These are phyloP conservation scores for Neuroterus valhalla DNA, from an alignment of 1,140 invertebrate species.

Conservation along the genomic window DNA sequence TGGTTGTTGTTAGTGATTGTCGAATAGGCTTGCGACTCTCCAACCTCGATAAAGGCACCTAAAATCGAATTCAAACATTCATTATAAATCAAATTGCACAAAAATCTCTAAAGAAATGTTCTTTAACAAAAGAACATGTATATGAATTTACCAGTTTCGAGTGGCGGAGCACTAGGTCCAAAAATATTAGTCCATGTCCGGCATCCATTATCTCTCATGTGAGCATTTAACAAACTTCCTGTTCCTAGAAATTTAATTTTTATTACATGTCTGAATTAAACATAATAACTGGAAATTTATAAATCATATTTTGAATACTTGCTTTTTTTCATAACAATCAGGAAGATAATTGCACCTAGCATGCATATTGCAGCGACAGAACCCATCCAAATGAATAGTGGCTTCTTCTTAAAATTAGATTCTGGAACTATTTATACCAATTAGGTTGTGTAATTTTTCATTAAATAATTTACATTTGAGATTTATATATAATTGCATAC, in stretches of 20 bases:
- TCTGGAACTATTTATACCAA: slow-evolving; percentile 12
- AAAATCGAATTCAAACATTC: slow-evolving; percentile 37
- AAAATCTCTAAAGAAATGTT: not conserved
- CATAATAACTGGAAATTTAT: slow-evolving; percentile 5
- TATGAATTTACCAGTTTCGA: slow-evolving; percentile 56
- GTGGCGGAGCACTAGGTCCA: slow-evolving; percentile 57
- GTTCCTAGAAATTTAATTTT: slow-evolving; percentile 36
- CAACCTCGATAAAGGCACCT: slow-evolving; percentile 43
- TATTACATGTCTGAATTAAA: not conserved
- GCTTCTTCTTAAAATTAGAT: slow-evolving; percentile 60
- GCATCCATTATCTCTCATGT: slow-evolving; percentile 37
- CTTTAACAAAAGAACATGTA: slow-evolving; percentile 39
- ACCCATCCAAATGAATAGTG: slow-evolving; percentile 84
- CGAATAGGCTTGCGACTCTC: slow-evolving; percentile 41
- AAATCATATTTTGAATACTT: slow-evolving; percentile 32
- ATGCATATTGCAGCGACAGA: slow-evolving; percentile 35
- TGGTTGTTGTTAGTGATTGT: slow-evolving; percentile 49
- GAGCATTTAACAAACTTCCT: slow-evolving; percentile 45
- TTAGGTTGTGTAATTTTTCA: slow-evolving; percentile 69
- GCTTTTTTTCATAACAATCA: slow-evolving; percentile 45
- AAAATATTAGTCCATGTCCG: slow-evolving; percentile 45
- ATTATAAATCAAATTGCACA: not conserved
- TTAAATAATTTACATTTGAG: slow-evolving; percentile 76
- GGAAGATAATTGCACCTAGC: slow-evolving; percentile 30
- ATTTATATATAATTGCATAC: slow-evolving; percentile 72